Evolutionary conservation across 2,797 vertebrate species (phyloP).

Genomic region (Crax fasciolata): DNA sequence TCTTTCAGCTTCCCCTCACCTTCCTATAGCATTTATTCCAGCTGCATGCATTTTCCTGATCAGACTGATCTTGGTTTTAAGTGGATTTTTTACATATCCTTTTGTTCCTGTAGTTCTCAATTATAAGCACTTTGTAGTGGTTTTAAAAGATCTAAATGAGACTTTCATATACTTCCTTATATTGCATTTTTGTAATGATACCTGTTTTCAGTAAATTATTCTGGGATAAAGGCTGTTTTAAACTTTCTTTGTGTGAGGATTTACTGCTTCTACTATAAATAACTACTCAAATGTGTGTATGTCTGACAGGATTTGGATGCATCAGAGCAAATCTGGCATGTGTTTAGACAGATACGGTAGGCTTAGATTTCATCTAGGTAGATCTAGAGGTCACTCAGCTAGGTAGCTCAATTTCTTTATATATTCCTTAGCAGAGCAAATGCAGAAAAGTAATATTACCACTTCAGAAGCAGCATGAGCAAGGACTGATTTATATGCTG

Average conservation of each 20-base stretch:
- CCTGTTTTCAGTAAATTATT: not conserved
- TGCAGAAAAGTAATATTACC: not conserved
- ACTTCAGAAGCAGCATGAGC: not conserved
- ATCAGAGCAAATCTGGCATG: not conserved
- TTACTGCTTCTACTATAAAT: not conserved
- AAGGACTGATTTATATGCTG: not conserved
- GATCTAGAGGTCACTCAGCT: accelerated
- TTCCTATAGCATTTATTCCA: not conserved
- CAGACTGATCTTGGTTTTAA: not conserved
- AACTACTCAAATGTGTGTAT: not conserved
- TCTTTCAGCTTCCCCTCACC: not conserved
- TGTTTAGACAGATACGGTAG: not conserved
- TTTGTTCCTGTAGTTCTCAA: not conserved
- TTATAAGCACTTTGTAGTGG: not conserved
- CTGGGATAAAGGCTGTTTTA: not conserved
- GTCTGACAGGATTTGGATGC: not conserved
- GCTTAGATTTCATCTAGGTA: not conserved
- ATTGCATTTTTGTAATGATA: not conserved
- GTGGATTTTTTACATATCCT: not conserved
- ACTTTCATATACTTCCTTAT: not conserved
- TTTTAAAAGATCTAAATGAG: not conserved
- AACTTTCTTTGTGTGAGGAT: not conserved
- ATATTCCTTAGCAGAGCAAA: not conserved
- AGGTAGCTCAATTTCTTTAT: not conserved
- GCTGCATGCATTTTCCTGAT: not conserved